Evolutionary conservation across 1,140 invertebrate genomes (phyloP).

Genomic region (Trypoxylus dichotomus): DNA sequence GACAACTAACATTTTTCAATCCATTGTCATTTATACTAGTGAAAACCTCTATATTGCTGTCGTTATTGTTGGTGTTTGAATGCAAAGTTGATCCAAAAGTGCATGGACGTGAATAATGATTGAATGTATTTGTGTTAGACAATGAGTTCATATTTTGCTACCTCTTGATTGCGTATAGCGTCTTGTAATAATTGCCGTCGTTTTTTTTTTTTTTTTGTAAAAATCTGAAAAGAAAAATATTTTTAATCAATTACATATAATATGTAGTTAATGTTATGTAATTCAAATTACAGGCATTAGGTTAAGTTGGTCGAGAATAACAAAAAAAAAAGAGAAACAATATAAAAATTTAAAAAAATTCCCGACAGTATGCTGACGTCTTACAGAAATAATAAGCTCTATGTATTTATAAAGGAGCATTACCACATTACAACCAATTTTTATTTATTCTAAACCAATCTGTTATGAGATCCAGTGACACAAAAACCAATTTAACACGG

Average conservation of each 20-base stretch:
- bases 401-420: too few relatives aligned
- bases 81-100: not conserved
- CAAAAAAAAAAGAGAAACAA: too few relatives aligned
- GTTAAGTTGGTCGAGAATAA: too few relatives aligned
- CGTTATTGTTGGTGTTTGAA: not conserved
- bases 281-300: too few relatives aligned
- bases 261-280: too few relatives aligned
- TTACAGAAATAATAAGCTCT: too few relatives aligned
- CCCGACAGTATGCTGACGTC: too few relatives aligned
- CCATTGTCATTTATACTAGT: not conserved
- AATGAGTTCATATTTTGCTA: constrained; percentile 6
- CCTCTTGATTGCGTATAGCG: not conserved
- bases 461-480: too few relatives aligned
- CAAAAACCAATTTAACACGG: too few relatives aligned
- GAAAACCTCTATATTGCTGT: not conserved
- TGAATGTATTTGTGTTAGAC: not conserved
- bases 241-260: not conserved
- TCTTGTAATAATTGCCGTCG: not conserved
- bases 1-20: not conserved
- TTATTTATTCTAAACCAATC: too few relatives aligned
- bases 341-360: too few relatives aligned
- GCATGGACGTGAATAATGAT: constrained; percentile 3
- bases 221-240: not conserved
- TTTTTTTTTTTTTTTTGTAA: not conserved
- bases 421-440: too few relatives aligned